Conservation (phyloP, 23 tunicate genomes). For the Pegea sp. region DNA sequence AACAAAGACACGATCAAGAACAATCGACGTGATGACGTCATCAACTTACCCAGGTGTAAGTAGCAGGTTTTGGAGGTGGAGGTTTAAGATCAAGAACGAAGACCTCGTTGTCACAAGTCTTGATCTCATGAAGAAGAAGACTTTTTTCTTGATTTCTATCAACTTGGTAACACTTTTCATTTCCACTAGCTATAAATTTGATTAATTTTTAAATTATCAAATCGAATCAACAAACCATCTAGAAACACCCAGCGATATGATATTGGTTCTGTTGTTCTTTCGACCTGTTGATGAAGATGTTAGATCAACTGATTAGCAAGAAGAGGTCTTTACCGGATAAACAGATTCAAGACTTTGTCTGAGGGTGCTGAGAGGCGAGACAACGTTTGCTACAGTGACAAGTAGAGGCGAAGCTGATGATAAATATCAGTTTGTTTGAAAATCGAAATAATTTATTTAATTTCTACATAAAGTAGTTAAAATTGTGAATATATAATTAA, state of each 20-base stretch:
- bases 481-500: too few species aligned
- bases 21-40: too few species aligned
- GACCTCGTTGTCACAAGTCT: conserved; percentile 40
- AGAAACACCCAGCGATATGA: conserved; percentile 33
- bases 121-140: conserved; percentile 38
- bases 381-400: conserved; percentile 27
- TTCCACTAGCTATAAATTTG: conserved; percentile 22
- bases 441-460: not conserved
- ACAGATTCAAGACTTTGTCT: conserved; percentile 12
- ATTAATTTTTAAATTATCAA: not conserved
- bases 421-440: too few species aligned
- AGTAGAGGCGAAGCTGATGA: conserved; percentile 40
- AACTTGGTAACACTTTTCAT: conserved; percentile 48
- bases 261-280: conserved; percentile 2
- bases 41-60: too few species aligned
- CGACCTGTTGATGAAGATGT: too few species aligned
- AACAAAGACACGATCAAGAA: too few species aligned
- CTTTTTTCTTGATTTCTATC: conserved; percentile 44
- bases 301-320: not conserved
- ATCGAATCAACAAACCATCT: conserved; percentile 9
- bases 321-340: conserved; percentile 5
- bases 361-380: conserved; percentile 16
- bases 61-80: conserved; percentile 37
- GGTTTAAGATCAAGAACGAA: conserved; percentile 43
- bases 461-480: too few species aligned